Evolutionary conservation across 2,888 invertebrate species (phyloP).

Genomic region (Oscheius sp.): DNA sequence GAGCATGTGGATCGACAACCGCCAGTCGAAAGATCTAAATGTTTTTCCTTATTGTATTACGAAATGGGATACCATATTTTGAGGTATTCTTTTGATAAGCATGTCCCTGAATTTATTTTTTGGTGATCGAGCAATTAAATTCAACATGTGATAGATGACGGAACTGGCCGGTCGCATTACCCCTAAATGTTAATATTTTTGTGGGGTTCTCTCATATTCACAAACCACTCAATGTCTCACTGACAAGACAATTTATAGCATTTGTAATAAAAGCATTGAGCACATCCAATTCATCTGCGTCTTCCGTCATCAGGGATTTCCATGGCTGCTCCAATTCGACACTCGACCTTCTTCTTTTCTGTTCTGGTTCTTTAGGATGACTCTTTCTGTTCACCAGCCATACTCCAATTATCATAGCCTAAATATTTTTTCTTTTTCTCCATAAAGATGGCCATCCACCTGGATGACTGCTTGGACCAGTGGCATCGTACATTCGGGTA

Average conservation of each 20-base stretch:
- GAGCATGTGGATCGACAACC: constrained; percentile 17
- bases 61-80: constrained; percentile 19
- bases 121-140: constrained; percentile 24
- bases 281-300: constrained; percentile 1
- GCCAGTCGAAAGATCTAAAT: constrained; percentile 35
- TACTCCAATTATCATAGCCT: constrained; percentile 32
- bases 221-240: constrained; percentile 13
- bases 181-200: neutral
- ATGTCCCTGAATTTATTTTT: constrained; percentile 22
- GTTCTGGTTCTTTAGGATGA: constrained; percentile 2
- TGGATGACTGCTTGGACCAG: constrained; percentile 24
- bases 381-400: constrained; percentile 30
- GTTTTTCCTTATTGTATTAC: neutral
- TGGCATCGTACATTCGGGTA: constrained; percentile 19
- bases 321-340: constrained; percentile 7
- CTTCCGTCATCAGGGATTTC: constrained; percentile 13
- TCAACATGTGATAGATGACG: constrained; percentile 29
- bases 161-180: constrained; percentile 25
- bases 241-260: constrained; percentile 17
- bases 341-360: constrained; percentile 13
- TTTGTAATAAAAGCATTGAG: constrained; percentile 2
- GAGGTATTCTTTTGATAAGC: constrained; percentile 27
- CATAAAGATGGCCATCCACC: neutral
- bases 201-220: neutral
- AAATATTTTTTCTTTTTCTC: neutral